These are phyloP conservation scores for Agrilus planipennis DNA, from an alignment of 1,140 invertebrate genomes.

Conservation along the genomic window DNA sequence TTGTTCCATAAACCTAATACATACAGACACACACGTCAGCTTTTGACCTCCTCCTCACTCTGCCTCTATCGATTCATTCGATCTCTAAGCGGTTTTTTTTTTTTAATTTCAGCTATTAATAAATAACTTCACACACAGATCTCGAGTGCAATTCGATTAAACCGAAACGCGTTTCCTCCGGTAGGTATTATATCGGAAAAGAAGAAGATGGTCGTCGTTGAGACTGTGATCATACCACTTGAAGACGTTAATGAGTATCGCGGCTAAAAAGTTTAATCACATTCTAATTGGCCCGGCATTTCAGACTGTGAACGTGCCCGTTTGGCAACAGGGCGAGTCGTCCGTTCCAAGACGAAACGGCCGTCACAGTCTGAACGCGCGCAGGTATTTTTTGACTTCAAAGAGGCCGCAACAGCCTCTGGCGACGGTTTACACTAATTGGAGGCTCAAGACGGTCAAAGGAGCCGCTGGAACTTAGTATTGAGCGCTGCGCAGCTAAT, in stretches of 20 bases:
- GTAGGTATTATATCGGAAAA: too few species aligned
- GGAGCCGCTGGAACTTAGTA: conserved; percentile 34
- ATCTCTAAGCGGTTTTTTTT: too few species aligned
- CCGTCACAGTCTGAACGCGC: conserved; percentile 19
- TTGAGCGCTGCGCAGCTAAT: conserved; percentile 34
- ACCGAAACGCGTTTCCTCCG: too few species aligned
- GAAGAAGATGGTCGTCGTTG: too few species aligned
- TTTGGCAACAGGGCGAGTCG: too few species aligned
- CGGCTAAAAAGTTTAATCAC: conserved; percentile 17
- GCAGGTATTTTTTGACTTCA: conserved; percentile 28
- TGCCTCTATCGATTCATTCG: too few species aligned
- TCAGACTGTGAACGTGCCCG: conserved; percentile 12
- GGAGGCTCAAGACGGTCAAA: conserved; percentile 32
- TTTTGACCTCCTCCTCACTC: too few species aligned
- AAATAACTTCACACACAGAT: too few species aligned
- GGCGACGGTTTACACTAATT: conserved; percentile 36
- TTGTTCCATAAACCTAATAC: too few species aligned
- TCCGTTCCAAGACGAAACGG: conserved; percentile 3
- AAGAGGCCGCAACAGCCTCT: conserved; percentile 24
- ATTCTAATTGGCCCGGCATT: conserved; percentile 16
- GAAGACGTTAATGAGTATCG: conserved; percentile 8
- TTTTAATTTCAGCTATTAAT: too few species aligned
- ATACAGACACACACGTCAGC: too few species aligned
- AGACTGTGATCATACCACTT: conserved; percentile 2
- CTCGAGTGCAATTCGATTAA: too few species aligned